Evolutionary conservation across 2,113 vertebrate genomes (phyloP), one percentile per base, ranked within the genome.

Genomic region (Cheirogaleus medius): DNA sequence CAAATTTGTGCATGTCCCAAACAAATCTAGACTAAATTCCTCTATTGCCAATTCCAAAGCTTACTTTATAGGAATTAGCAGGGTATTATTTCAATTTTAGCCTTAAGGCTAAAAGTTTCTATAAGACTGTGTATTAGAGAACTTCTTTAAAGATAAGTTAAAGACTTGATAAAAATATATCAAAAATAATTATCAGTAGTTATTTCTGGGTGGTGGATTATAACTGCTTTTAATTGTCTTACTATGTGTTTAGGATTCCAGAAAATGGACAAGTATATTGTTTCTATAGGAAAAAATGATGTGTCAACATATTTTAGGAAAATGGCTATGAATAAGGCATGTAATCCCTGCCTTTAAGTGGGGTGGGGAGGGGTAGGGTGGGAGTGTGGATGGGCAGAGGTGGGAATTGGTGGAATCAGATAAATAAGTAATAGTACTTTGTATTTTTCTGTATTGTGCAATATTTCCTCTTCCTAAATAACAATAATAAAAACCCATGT

Each of bases 71-170:
- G 27, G 49, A 92, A 89, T 90, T 93, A 69, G 29, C 88, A 74
- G 49, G 15, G 89, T 89, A 77, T 69, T 77, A 58, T 76, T 78
- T 69, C 77, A 82, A 82, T 56, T 83, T 96, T 92, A 83, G 13
- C 21, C 8, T 82, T 44, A 56, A 34, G 25, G 13, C 23, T 66
- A 82, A 78, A 95, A 81, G 64, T 86, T 60, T 25, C 63, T 91
- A 1, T 29, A n/a, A 47, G 18, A 74, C n/a, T 68, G 1, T 81
- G 23, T 42, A 23, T 52, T 86, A 27, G 49, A 68, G 29, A 93
- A 77, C 34, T 69, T 76, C 23, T 64, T 64, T 20, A 82, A 81
- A 66, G 82, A 87, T 2, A 47, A 66, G 44, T 56, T 66, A 78
- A 69, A n/a, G 17, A 21, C 47, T 83, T 32, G 76, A 69, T 88